A percentile compares a stretch with the other conserved stretches of the same genome.
phyloP scores from a whole-genome alignment of 2,113 vertebrate genomes.

The Amblyopsis rosae region DNA sequence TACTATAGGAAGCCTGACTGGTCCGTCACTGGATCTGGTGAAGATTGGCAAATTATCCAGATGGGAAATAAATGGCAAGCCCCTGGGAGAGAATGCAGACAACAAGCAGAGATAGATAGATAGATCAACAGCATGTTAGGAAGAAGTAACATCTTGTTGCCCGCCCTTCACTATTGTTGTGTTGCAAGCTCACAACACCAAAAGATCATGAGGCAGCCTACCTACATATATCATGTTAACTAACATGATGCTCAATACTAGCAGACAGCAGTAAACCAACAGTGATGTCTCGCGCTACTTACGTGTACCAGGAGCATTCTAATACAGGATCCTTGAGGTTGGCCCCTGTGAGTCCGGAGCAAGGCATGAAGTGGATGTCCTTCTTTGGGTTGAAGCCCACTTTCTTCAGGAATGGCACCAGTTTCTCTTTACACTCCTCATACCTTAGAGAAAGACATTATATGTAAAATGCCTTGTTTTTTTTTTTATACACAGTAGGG shows the following conservation, averaged over 20 bases:
- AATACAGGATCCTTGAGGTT: conserved; percentile 94
- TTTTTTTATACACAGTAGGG: too few species aligned
- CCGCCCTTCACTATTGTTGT: too few species aligned
- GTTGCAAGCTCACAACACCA: too few species aligned
- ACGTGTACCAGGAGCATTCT: conserved; percentile 96
- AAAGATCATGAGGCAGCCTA: too few species aligned
- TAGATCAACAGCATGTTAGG: too few species aligned
- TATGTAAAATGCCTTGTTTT: not conserved
- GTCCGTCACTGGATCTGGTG: conserved; percentile 91
- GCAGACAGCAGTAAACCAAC: too few species aligned
- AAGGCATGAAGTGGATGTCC: conserved; percentile 99
- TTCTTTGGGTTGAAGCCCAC: conserved; percentile 99
- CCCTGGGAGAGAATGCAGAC: conserved; percentile 72
- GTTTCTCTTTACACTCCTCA: conserved; percentile 99
- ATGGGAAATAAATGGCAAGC: conserved; percentile 96
- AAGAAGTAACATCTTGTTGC: too few species aligned
- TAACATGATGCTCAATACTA: too few species aligned
- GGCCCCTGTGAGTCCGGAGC: conserved; percentile 96
- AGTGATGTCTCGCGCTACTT: conserved; percentile 63
- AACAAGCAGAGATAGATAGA: too few species aligned
- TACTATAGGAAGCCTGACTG: conserved; percentile 96
- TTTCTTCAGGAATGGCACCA: conserved; percentile 99
- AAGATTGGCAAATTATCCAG: conserved; percentile 98
- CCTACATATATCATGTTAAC: too few species aligned
- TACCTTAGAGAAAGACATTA: conserved; percentile 78